Percentiles rank a stretch among this genome's conserved stretches.
Conservation (phyloP, 1,140 invertebrate genomes). For the Atta cephalotes region DNA sequence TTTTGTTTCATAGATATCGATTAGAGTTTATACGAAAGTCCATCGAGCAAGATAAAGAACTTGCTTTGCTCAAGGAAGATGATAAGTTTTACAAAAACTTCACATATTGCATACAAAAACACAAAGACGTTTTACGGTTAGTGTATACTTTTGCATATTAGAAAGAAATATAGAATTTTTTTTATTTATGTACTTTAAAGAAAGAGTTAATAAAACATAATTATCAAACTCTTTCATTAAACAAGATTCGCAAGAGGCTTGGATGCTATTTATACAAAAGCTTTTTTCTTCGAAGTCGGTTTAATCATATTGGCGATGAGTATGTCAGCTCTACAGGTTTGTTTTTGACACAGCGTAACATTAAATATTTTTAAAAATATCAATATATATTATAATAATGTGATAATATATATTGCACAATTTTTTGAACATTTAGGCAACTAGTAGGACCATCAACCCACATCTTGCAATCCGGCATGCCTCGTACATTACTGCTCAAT, state of each 20-base stretch:
- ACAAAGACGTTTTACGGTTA: slow-evolving; percentile 32
- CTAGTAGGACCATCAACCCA: slow-evolving; percentile 26
- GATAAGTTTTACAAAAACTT: slow-evolving; percentile 41
- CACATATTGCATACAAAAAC: slow-evolving; percentile 32
- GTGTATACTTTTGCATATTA: neutral
- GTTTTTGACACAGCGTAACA: neutral
- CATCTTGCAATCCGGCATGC: slow-evolving; percentile 58
- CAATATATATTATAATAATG: neutral
- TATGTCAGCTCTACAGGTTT: slow-evolving; percentile 38
- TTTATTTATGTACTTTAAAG: neutral
- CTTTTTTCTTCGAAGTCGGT: slow-evolving; percentile 26
- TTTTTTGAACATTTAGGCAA: slow-evolving; percentile 61
- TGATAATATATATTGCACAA: neutral
- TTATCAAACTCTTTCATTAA: neutral
- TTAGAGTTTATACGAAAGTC: slow-evolving; percentile 6
- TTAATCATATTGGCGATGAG: slow-evolving; percentile 24
- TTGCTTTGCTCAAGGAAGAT: slow-evolving; percentile 4
- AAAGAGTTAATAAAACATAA: slow-evolving; percentile 12
- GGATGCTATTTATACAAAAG: slow-evolving; percentile 15
- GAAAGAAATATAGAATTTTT: neutral
- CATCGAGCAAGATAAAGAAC: slow-evolving; percentile 31
- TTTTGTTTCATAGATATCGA: slow-evolving; percentile 27
- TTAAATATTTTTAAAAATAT: neutral
- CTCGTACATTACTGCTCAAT: slow-evolving; percentile 57
- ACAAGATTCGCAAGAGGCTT: slow-evolving; percentile 27